These are phyloP conservation scores for Atlantisia rogersi DNA, from an alignment of 2,113 vertebrate species.

Conservation along the genomic window DNA sequence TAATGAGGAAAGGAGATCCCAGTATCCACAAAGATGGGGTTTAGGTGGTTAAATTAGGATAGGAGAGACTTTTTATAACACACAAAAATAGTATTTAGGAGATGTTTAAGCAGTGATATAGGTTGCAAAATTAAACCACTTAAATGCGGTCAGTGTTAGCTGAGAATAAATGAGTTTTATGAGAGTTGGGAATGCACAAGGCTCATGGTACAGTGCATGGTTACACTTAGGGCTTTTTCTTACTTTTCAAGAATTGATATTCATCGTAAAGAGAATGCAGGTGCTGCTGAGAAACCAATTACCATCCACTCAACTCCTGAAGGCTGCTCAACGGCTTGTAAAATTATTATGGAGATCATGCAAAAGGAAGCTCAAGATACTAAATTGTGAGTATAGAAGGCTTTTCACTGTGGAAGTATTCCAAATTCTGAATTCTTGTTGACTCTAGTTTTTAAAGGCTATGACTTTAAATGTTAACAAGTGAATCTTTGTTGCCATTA, in stretches of 20 bases:
- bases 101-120: not conserved
- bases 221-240: not conserved
- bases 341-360: slow-evolving; percentile 98
- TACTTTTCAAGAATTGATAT: slow-evolving; percentile 89
- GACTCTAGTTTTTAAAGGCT: not conserved
- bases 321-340: slow-evolving; percentile 93
- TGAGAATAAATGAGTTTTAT: not conserved
- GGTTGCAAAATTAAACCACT: not conserved
- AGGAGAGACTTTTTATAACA: not conserved
- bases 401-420: not conserved
- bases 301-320: slow-evolving; percentile 97
- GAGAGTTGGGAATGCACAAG: not conserved
- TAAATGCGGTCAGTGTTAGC: not conserved
- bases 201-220: not conserved
- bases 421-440: not conserved
- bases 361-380: slow-evolving; percentile 97
- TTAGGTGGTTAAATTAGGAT: not conserved
- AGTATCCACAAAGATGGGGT: not conserved
- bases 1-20: not conserved
- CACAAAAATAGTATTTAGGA: not conserved
- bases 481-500: not conserved
- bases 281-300: slow-evolving; percentile 96
- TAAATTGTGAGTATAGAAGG: slow-evolving; percentile 89
- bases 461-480: not conserved
- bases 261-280: slow-evolving; percentile 97